phyloP scores from a whole-genome alignment of 2,113 vertebrate species.

The Pseudopipra pipra region DNA sequence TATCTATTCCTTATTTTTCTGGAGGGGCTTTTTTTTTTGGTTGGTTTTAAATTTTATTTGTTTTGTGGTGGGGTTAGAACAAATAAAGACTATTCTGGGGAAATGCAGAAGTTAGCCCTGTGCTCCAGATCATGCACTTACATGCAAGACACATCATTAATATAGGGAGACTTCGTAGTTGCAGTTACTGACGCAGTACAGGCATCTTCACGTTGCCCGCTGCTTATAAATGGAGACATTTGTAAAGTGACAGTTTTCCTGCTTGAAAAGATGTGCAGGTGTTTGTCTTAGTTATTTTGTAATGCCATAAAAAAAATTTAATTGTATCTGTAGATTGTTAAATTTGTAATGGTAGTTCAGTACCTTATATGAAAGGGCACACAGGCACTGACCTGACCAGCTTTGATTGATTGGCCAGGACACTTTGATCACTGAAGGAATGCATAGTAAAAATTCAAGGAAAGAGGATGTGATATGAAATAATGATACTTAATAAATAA shows the following conservation, averaged over 20 bases:
- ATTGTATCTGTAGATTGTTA: background rate
- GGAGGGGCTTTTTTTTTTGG: background rate
- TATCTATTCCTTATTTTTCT: background rate
- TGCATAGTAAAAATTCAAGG: background rate
- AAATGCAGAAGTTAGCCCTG: background rate
- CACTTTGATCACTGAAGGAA: background rate
- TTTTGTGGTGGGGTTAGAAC: background rate
- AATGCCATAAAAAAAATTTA: background rate
- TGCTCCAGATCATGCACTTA: fast-evolving
- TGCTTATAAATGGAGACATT: background rate
- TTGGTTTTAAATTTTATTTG: background rate
- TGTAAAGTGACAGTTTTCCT: background rate
- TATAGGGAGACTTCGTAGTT: background rate
- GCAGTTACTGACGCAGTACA: background rate
- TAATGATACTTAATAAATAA: background rate
- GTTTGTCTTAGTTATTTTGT: background rate
- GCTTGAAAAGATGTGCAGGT: background rate
- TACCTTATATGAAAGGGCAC: background rate
- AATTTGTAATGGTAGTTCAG: background rate
- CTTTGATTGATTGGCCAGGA: background rate
- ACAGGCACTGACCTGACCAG: background rate
- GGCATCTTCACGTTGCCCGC: background rate
- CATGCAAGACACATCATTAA: background rate
- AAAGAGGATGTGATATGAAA: background rate
- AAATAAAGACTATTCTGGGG: background rate